phyloP scores from a whole-genome alignment of 2,888 invertebrate genomes.

The Aporophyla nigra region DNA sequence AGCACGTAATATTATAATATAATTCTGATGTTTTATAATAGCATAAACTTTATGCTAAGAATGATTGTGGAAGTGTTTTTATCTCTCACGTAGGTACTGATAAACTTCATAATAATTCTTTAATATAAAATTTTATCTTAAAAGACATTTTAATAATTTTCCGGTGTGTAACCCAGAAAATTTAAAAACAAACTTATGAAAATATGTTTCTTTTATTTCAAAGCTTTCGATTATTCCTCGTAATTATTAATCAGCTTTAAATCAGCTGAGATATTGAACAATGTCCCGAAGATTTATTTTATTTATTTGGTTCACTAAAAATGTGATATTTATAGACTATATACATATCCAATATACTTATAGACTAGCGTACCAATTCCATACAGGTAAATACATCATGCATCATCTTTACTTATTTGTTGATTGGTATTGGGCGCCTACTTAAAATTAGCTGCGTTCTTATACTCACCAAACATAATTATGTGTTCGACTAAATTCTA shows the following conservation, averaged over 20 bases:
- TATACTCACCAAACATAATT: too few species aligned
- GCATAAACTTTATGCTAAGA: background rate
- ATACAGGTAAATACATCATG: too few species aligned
- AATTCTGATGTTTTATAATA: background rate
- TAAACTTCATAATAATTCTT: slow-evolving; percentile 37
- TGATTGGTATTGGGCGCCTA: too few species aligned
- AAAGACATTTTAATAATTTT: background rate
- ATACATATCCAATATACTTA: too few species aligned
- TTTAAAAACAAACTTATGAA: background rate
- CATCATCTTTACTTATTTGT: too few species aligned
- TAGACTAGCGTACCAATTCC: too few species aligned
- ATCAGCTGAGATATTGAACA: slow-evolving; percentile 73
- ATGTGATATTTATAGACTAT: too few species aligned
- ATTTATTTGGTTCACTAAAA: too few species aligned
- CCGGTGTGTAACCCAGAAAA: background rate
- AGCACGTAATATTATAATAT: background rate
- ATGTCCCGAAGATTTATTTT: slow-evolving; percentile 59
- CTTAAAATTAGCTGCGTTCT: too few species aligned
- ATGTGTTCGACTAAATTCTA: too few species aligned
- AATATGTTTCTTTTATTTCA: background rate
- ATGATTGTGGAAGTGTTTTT: background rate
- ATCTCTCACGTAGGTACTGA: background rate
- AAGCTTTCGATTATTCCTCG: background rate
- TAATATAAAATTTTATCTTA: background rate
- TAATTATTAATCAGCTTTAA: background rate